Evolutionary conservation across 2,797 vertebrate species (phyloP), one percentile per base, ranked within the genome.

Genomic region (Brotogeris chrysoptera): DNA sequence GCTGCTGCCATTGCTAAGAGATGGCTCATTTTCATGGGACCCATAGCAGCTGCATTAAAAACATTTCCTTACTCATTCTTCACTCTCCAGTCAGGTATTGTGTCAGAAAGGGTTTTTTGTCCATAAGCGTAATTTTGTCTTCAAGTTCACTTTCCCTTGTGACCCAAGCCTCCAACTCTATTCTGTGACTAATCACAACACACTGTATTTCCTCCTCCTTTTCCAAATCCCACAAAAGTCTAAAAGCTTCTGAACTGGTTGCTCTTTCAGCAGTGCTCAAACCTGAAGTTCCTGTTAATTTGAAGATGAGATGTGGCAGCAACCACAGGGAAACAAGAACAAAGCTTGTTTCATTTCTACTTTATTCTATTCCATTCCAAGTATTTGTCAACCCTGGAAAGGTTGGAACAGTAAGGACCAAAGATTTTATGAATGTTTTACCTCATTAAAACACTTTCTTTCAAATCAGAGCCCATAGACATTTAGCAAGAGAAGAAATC

Each of bases 81-180:
- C 59, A 50, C 49, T 38, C 63, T 9, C 17, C 8, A 2, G 44
- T 12, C 34, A 46, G 13, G 39, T 21, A 14, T 16, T 16, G 69
- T 27, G 38, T 21, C 46, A 2, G 5, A 1, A 47, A n/a, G n/a
- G 16, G 14, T 38, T 63, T 11, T 9, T 1, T 2, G 9, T 18
- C 39, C 57, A 1, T 6, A n/a, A 38, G 6, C 11, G 5, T 2
- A 13, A 16, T 60, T 93, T 86, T 41, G 38, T 7, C 13, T 46
- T 59, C 16, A 7, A 12, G 27, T 85, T 71, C 61, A 23, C 83
- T 91, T 43, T 71, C 49, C 24, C 17, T 47, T 3, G 7, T 32
- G 66, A 60, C 30, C 30, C 18, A 2, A 32, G 47, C 23, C 47
- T 79, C 49, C 16, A 59, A 9, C 24, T 80, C 81, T 41, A 4